Conservation (phyloP, 2,888 invertebrate genomes). For the Melikaiella ostensackeni region DNA sequence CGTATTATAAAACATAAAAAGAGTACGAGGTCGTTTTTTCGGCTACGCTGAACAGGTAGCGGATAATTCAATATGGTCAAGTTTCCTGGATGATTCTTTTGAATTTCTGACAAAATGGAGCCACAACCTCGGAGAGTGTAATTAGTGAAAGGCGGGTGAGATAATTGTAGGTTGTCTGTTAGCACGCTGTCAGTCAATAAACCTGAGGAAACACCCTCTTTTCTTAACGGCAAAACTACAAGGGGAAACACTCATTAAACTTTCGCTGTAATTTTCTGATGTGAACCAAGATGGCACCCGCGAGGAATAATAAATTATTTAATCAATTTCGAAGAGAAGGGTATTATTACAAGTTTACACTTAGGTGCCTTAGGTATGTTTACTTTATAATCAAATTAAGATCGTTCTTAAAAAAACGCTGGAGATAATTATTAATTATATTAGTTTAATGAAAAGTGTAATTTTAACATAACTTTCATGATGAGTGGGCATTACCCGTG, state of each 20-base stretch:
- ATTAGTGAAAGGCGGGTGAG: slow-evolving; percentile 54
- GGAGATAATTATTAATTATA: background rate
- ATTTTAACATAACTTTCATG: no score
- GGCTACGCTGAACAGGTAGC: slow-evolving; percentile 41
- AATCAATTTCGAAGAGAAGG: background rate
- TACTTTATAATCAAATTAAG: background rate
- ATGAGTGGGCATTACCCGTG: no score
- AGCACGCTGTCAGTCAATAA: slow-evolving; percentile 58
- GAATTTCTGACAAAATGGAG: slow-evolving; percentile 66
- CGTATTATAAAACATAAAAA: slow-evolving; percentile 12
- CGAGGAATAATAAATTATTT: slow-evolving; percentile 9
- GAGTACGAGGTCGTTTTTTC: slow-evolving; percentile 23
- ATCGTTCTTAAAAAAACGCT: background rate
- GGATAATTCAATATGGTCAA: slow-evolving; percentile 56
- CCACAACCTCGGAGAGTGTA: slow-evolving; percentile 49
- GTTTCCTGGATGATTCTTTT: slow-evolving; percentile 65
- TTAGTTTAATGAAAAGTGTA: background rate
- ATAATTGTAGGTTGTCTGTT: slow-evolving; percentile 70
- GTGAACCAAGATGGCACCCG: background rate
- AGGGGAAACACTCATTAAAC: slow-evolving; percentile 18
- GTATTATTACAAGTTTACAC: background rate
- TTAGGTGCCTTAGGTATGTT: background rate
- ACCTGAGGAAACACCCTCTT: slow-evolving; percentile 58
- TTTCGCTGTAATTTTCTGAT: slow-evolving; percentile 23
- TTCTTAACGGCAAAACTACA: slow-evolving; percentile 39